Base-by-base conservation (phyloP, 2,797 vertebrate species). In the Coregonus ussuriensis region DNA sequence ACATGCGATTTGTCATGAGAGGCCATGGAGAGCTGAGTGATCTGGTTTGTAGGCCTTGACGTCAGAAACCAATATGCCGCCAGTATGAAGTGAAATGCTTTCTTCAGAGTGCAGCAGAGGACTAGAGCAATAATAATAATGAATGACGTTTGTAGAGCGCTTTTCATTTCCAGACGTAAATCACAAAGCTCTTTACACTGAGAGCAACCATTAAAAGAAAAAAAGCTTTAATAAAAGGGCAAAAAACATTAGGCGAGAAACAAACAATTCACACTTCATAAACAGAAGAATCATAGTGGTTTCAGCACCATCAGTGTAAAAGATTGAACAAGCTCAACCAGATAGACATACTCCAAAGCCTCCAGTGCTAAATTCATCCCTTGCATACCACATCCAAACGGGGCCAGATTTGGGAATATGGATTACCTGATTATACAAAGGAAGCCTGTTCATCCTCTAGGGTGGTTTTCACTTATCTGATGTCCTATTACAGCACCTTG, bases 1-100 rank as follows among this genome's bases (percentile, higher is more conserved):
- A 81, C 35, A 47, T 80, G 85, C 89, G 88, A 89, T 94, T 92
- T 92, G 81, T 91, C 89, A 93, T 77, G 80, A 93, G 90, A 90
- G 90, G 87, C 90, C 81, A 88, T 88, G 82, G 86, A 90, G 84
- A 89, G 89, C 82, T 81, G 88, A 4, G 3, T 4, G 6, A 62
- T 77, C 79, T 87, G 66, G 33, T 35, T 35, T 62, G n/a, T 69
- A 78, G 87, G 86, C 88, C 67, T 0, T 77, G 35, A 35, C 76
- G 87, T 77, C 78, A 79, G 77, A 63, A 88, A 82, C 75, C 75
- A 89, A 83, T 41, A 76, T 74, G 56, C 63, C 66, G 16, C 72
- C 77, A 72, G 14, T 33, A 35, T 11, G 21, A 62, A 21, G n/a
- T 9, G 1, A 4, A 67, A 59, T 67, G 59, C 56, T 72, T 75